Conservation (phyloP, 1,140 invertebrate genomes). For the Venturia canescens region DNA sequence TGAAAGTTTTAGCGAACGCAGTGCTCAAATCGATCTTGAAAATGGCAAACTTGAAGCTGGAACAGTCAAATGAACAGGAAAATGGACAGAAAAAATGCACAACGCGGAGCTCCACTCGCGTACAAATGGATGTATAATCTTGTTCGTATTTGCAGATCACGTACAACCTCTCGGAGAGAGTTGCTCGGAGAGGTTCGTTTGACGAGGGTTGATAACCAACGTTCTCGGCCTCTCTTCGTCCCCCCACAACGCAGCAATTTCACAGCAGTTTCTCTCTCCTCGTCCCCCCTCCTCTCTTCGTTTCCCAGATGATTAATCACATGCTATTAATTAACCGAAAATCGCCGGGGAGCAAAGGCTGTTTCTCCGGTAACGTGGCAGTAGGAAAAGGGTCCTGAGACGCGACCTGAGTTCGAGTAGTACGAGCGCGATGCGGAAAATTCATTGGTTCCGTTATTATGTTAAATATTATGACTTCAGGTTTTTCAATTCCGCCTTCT, state of each 20-base stretch:
- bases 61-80: background rate
- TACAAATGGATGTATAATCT: conserved; percentile 30
- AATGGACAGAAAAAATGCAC: conserved; percentile 14
- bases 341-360: conserved; percentile 49
- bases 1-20: too few relatives aligned
- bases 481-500: too few relatives aligned
- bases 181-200: conserved; percentile 66
- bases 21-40: too few relatives aligned
- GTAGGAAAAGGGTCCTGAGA: background rate
- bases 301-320: conserved; percentile 69
- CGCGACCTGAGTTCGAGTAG: background rate
- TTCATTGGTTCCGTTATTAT: background rate
- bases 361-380: background rate
- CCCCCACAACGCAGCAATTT: background rate
- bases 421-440: background rate
- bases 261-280: conserved; percentile 8
- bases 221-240: background rate
- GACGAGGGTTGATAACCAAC: conserved; percentile 63
- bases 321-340: conserved; percentile 71
- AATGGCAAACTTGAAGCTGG: too few relatives aligned
- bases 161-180: conserved; percentile 56
- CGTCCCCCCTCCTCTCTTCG: background rate
- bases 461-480: background rate
- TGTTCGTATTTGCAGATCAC: conserved; percentile 65
- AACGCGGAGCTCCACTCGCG: background rate